Evolutionary conservation across 1,140 invertebrate species (phyloP), one percentile per base, ranked within the genome.

Genomic region (Leucophenga varia): DNA sequence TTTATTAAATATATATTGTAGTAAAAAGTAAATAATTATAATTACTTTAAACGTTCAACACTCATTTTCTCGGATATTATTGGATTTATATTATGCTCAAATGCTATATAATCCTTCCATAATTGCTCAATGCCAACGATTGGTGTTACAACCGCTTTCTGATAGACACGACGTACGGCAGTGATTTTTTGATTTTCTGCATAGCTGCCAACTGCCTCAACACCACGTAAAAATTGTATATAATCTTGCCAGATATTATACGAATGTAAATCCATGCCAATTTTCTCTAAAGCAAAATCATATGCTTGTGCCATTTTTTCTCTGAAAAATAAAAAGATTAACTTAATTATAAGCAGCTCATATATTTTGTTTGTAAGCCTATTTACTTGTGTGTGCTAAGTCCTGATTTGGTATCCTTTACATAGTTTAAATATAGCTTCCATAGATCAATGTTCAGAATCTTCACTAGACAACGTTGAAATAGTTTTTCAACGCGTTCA

Each of bases 221-320:
- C 95, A 51, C 87, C 87, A 77, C 97, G 98, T n/a, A 99, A 78
- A 77, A 99, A 99, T 20, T 86, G 88, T 1, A 99, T 91, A 69
- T 99, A 99, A 75, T 99, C 97, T 64, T 92, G 92, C 95, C 95
- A 98, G 52, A 98, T 91, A 17, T 88, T 86, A 73, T 92, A 96
- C 0, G 95, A 95, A 76, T 94, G 90, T 53, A 96, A 91, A 65
- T 98, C 96, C 86, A 98, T 90, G 2, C 97, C 97, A 64, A 99
- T 98, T 79, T 98, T 98, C 49, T 99, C 97, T 45, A 99, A 76
- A 1, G 97, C 96, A 81, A 98, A 99, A 77, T 99, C 97, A 74
- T 98, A 99, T 0, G 97, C 96, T 78, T 99, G 94, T 0, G 95
- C 95, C 91, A 99, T 97, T 81, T 98, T 99, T 77, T 99, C 96